phyloP scores from a whole-genome alignment of 2,888 invertebrate species.

The Tuta absoluta region DNA sequence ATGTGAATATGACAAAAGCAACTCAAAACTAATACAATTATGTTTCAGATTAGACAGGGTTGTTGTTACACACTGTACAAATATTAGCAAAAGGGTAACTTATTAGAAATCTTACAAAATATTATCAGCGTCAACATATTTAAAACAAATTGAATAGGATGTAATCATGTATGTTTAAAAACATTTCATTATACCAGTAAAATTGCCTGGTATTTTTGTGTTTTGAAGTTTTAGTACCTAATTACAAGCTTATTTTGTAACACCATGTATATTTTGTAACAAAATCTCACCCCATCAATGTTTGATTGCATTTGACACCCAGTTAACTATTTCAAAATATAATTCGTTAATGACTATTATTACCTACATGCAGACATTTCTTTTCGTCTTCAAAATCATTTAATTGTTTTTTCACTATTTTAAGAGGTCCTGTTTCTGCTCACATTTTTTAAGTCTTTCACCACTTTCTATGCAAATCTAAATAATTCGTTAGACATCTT shows the following conservation, averaged over 20 bases:
- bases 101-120: constrained; percentile 14
- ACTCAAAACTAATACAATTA: background rate
- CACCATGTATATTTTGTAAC: background rate
- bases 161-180: background rate
- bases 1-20: background rate
- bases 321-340: constrained; percentile 10
- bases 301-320: constrained; percentile 4
- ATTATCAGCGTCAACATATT: background rate
- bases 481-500: background rate
- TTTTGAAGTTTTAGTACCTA: too few species aligned
- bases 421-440: background rate
- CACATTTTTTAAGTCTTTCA: constrained; percentile 1
- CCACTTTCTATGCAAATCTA: background rate
- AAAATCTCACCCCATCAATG: constrained; percentile 9
- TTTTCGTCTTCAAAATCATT: too few species aligned
- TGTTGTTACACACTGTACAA: background rate
- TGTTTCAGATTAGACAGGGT: constrained; percentile 1
- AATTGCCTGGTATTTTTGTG: background rate
- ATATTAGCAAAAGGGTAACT: constrained; percentile 5
- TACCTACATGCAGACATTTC: background rate
- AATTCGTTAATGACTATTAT: constrained; percentile 14
- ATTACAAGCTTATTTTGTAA: too few species aligned
- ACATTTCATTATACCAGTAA: background rate
- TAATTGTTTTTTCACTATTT: constrained; percentile 8
- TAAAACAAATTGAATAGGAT: background rate